Conservation (phyloP, 2,797 vertebrate species). For the Chloroceryle amazona region DNA sequence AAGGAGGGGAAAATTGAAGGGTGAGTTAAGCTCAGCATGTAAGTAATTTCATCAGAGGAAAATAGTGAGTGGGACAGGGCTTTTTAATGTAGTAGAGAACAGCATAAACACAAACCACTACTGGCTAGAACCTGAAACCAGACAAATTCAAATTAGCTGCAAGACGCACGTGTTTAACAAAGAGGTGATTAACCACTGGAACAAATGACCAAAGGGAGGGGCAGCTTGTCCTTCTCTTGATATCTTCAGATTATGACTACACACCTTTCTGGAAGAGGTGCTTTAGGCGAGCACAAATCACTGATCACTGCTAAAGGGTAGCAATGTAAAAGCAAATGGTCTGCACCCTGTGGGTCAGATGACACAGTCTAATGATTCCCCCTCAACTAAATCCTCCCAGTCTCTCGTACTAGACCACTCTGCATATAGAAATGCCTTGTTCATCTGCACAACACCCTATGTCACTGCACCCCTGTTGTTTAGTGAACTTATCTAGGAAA, state of each 20-base stretch:
- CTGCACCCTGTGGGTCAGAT: neutral
- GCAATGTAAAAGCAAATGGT: neutral
- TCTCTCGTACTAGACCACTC: neutral
- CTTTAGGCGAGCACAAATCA: neutral
- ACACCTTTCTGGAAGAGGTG: constrained; percentile 25
- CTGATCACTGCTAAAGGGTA: neutral
- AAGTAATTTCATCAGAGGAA: neutral
- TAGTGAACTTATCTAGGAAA: neutral
- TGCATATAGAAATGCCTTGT: neutral
- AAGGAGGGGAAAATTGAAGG: constrained; percentile 13
- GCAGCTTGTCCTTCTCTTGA: constrained; percentile 2
- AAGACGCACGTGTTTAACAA: constrained; percentile 34
- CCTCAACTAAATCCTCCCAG: neutral
- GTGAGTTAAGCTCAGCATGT: constrained; percentile 3
- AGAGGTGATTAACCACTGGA: constrained; percentile 63
- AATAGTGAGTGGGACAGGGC: neutral
- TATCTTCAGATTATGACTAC: constrained; percentile 20
- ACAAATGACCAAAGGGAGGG: constrained; percentile 53
- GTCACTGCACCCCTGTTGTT: neutral
- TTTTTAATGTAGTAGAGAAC: constrained; percentile 16
- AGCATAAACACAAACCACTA: constrained; percentile 21
- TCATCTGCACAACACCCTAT: neutral
- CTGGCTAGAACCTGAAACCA: constrained; percentile 60
- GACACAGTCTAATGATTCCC: neutral
- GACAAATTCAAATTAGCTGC: constrained; percentile 69